Percentiles rank a stretch among this genome's conserved stretches.
Evolutionary conservation across 2,888 invertebrate species (phyloP).

Genomic region (Willowsia nigromaculata): DNA sequence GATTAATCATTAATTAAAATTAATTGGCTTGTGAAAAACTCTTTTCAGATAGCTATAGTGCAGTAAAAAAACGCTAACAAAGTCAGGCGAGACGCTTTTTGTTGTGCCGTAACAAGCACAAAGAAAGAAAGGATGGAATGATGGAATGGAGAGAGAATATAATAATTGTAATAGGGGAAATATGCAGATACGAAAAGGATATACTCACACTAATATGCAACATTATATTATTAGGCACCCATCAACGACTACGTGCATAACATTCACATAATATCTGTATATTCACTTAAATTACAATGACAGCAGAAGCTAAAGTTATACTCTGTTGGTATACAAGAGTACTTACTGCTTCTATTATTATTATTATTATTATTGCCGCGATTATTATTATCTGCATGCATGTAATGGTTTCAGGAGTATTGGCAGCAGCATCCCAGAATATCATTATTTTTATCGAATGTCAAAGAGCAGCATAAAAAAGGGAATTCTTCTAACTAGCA

Average conservation of each 20-base stretch:
- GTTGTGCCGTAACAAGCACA: constrained; percentile 57
- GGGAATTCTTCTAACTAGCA: constrained; percentile 32
- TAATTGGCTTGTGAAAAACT: constrained; percentile 72
- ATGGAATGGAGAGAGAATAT: too few species aligned
- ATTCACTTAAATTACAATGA: neutral
- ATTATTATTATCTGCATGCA: constrained; percentile 49
- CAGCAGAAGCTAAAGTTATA: neutral
- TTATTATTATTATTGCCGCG: constrained; percentile 33
- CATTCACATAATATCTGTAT: neutral
- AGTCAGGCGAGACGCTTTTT: constrained; percentile 58
- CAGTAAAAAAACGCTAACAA: constrained; percentile 39
- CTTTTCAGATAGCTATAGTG: constrained; percentile 45
- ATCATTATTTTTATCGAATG: constrained; percentile 57
- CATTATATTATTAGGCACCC: too few species aligned
- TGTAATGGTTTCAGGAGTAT: constrained; percentile 52
- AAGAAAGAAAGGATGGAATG: constrained; percentile 41
- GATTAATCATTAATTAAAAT: constrained; percentile 75
- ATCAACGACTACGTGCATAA: neutral
- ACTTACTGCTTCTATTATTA: neutral
- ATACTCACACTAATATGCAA: neutral
- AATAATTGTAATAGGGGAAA: constrained; percentile 41
- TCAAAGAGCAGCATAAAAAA: constrained; percentile 51
- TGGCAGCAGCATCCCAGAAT: constrained; percentile 40
- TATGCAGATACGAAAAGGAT: constrained; percentile 22
- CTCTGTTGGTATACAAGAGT: neutral